Base-by-base conservation (phyloP, 2,113 vertebrate species). In the Tichodroma muraria region DNA sequence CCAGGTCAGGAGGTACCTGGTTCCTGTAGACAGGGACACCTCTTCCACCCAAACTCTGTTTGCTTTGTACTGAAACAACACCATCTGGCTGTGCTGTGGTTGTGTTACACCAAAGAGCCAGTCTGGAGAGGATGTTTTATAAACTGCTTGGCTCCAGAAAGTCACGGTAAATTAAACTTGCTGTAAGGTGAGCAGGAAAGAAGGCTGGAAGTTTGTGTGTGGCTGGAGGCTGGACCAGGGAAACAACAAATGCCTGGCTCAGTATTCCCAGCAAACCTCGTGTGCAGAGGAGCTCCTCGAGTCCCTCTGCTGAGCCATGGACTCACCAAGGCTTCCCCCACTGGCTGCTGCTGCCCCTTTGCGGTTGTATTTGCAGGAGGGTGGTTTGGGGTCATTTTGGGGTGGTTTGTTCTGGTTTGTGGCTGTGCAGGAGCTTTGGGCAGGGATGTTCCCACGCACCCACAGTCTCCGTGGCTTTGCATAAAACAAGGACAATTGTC, bases 221-320 rank as follows among this genome's bases (percentile, higher is more conserved):
- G 81, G 24, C 15, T 30, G 6, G 21, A 56, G 52, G 31, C 45
- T 90, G 61, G 56, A 40, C 4, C 44, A n/a, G 73, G 69, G 52
- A 30, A 16, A 21, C 24, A 24, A n/a, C 1, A 6, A 77, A 38
- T 22, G 6, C 15, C 68, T 38, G 38, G 14, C 30, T 69, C 40
- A 8, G 21, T 80, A 33, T 38, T 65, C 18, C 33, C 49, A 59
- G 27, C 25, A 86, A 71, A 7, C n/a, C n/a, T n/a, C n/a, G n/a
- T n/a, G n/a, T n/a, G n/a, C 45, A 33, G 54, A 85, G 57, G 16
- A 1, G 4, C 27, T 3, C 2, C 1, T 23, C 0, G 0, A 15
- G 10, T 28, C 27, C 20, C 60, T 84, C 47, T 2, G 2, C 70
- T 0, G 5, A 65, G 33, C 54, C 17, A 0, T 0, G 13, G n/a